Evolutionary conservation across 1,140 invertebrate species (phyloP).

Genomic region (Drosophila tristis): DNA sequence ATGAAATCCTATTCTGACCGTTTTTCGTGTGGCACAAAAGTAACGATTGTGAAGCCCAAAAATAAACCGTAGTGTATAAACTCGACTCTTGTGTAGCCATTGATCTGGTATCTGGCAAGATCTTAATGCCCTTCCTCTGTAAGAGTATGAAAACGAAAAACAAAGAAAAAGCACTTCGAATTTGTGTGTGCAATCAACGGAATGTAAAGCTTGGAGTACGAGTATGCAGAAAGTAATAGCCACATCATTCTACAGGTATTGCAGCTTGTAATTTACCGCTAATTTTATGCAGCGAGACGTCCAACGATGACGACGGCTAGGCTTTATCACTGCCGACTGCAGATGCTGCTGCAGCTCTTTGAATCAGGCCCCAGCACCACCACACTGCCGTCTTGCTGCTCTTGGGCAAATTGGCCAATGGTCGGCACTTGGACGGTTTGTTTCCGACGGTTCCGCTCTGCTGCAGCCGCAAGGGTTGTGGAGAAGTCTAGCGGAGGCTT

Average conservation of each 20-base stretch:
- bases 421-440: slow-evolving; percentile 54
- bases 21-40: no score
- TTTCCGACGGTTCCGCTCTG: slow-evolving; percentile 70
- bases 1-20: no score
- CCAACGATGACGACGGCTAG: slow-evolving; percentile 39
- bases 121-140: neutral
- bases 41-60: neutral
- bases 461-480: slow-evolving; percentile 27
- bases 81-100: no score
- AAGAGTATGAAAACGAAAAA: neutral
- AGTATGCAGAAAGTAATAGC: slow-evolving; percentile 55
- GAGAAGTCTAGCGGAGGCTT: slow-evolving; percentile 31
- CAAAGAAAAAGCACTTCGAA: slow-evolving; percentile 41
- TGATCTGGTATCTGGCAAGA: neutral
- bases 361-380: no score
- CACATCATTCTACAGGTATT: slow-evolving; percentile 35
- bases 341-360: neutral
- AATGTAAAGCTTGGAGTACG: slow-evolving; percentile 36
- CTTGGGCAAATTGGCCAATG: neutral
- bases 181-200: slow-evolving; percentile 69
- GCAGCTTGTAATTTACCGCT: slow-evolving; percentile 76
- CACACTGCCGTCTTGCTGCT: neutral
- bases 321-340: slow-evolving; percentile 18
- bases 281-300: slow-evolving; percentile 69
- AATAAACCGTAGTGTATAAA: no score